Evolutionary conservation across 2,113 vertebrate species (phyloP).

Genomic region (Oenanthe melanoleuca): DNA sequence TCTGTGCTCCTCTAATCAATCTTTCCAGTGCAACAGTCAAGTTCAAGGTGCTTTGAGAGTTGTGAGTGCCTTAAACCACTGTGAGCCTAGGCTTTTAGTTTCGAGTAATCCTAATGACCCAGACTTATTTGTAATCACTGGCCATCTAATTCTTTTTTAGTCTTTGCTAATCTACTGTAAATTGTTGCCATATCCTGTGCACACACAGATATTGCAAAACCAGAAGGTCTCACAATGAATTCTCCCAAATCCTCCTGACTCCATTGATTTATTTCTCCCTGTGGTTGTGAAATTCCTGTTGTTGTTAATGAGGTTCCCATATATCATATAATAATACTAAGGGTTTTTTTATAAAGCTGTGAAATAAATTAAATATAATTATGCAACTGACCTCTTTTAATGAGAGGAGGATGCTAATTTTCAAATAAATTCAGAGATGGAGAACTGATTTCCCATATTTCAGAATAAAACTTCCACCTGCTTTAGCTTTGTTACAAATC

Average conservation of each 20-base stretch:
- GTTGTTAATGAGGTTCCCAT: not conserved
- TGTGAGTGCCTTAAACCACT: not conserved
- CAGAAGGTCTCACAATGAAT: not conserved
- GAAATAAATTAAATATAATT: not conserved
- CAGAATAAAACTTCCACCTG: not conserved
- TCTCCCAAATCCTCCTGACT: not conserved
- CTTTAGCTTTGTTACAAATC: not conserved
- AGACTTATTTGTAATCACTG: not conserved
- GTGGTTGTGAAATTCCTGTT: not conserved
- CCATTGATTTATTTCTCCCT: not conserved
- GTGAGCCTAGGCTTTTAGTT: not conserved
- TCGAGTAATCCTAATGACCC: not conserved
- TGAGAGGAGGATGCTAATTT: not conserved
- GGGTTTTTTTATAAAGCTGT: not conserved
- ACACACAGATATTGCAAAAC: not conserved
- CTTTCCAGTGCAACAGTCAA: not conserved
- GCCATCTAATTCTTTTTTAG: not conserved
- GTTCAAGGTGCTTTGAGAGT: not conserved
- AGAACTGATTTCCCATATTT: not conserved
- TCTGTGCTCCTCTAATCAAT: not conserved
- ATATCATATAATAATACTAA: not conserved
- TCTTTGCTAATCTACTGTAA: not conserved
- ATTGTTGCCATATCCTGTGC: not conserved
- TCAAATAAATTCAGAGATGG: not conserved
- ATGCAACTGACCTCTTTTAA: not conserved